Evolutionary conservation across 2,888 invertebrate genomes (phyloP).

Genomic region (Apoderus coryli): DNA sequence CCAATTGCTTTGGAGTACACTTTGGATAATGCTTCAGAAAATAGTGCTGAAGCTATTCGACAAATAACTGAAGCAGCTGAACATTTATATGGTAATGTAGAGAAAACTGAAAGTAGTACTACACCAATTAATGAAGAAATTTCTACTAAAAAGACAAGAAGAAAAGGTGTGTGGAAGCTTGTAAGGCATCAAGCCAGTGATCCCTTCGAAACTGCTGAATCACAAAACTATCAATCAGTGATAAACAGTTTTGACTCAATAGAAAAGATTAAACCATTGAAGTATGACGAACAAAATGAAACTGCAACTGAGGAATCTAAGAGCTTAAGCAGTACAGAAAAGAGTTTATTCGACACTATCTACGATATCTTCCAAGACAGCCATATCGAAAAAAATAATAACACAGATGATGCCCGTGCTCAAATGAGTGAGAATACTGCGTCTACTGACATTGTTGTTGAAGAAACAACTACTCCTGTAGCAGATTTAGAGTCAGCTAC

Average conservation of each 20-base stretch:
- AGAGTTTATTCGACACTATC: not conserved
- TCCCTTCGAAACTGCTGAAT: conserved; percentile 64
- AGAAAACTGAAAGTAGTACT: conserved; percentile 1
- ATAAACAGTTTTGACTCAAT: conserved; percentile 22
- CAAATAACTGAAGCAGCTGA: conserved; percentile 13
- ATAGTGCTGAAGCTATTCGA: conserved; percentile 19
- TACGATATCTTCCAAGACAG: not conserved
- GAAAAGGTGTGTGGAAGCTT: conserved; percentile 62
- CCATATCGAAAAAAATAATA: not conserved
- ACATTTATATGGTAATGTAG: not conserved
- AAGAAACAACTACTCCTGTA: not conserved
- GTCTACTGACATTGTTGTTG: too few relatives aligned
- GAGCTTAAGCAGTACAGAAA: not conserved
- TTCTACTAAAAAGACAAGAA: conserved; percentile 29
- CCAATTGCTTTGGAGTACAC: conserved; percentile 12
- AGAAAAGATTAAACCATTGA: conserved; percentile 19
- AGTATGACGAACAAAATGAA: conserved; percentile 11
- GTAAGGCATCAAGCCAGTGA: conserved; percentile 51
- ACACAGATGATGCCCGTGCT: not conserved
- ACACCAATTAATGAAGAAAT: conserved; percentile 16
- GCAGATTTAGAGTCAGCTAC: conserved; percentile 3
- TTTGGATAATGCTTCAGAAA: conserved; percentile 10
- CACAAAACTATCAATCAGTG: conserved; percentile 48
- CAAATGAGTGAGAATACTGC: not conserved
- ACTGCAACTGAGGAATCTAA: conserved; percentile 8